Evolutionary conservation across 1,140 invertebrate genomes (phyloP).

Genomic region (Drosophila tani): DNA sequence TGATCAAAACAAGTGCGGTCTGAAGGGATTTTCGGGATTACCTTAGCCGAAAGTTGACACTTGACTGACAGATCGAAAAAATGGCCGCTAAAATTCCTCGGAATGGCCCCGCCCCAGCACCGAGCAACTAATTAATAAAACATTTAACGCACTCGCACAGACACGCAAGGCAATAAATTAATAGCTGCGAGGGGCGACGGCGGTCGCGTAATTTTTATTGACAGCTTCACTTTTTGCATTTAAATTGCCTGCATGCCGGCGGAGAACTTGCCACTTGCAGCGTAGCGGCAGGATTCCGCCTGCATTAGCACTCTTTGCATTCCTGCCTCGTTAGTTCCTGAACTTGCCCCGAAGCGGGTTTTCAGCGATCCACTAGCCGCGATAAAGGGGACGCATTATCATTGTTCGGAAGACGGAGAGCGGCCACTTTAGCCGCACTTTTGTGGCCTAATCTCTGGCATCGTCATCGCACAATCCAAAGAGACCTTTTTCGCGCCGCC

Average conservation of each 20-base stretch:
- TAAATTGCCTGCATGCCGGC: slow-evolving; percentile 78
- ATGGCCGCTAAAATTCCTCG: slow-evolving; percentile 37
- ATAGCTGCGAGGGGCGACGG: slow-evolving; percentile 20
- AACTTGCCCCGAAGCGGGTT: slow-evolving; percentile 60
- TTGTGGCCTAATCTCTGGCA: slow-evolving; percentile 25
- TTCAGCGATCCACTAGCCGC: slow-evolving; percentile 56
- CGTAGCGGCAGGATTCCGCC: slow-evolving; percentile 32
- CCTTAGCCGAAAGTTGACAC: slow-evolving; percentile 68
- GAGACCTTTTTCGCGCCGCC: neutral
- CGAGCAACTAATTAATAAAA: slow-evolving; percentile 69
- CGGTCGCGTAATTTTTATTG: slow-evolving; percentile 77
- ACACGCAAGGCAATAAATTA: slow-evolving; percentile 66
- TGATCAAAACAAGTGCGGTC: slow-evolving; percentile 42
- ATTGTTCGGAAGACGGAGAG: slow-evolving; percentile 34
- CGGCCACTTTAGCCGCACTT: slow-evolving; percentile 19
- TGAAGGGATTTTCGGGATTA: slow-evolving; percentile 47
- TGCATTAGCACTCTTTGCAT: slow-evolving; percentile 78
- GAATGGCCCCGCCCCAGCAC: slow-evolving; percentile 35
- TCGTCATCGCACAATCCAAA: slow-evolving; percentile 14
- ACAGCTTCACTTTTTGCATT: slow-evolving; percentile 81
- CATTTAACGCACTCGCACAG: slow-evolving; percentile 73
- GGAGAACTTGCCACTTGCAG: slow-evolving; percentile 14
- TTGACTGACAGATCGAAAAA: slow-evolving; percentile 55
- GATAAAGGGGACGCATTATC: slow-evolving; percentile 65
- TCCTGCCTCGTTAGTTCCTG: slow-evolving; percentile 76